These are phyloP conservation scores for Penaeus monodon DNA, from an alignment of 2,888 invertebrate genomes.

Conservation along the genomic window DNA sequence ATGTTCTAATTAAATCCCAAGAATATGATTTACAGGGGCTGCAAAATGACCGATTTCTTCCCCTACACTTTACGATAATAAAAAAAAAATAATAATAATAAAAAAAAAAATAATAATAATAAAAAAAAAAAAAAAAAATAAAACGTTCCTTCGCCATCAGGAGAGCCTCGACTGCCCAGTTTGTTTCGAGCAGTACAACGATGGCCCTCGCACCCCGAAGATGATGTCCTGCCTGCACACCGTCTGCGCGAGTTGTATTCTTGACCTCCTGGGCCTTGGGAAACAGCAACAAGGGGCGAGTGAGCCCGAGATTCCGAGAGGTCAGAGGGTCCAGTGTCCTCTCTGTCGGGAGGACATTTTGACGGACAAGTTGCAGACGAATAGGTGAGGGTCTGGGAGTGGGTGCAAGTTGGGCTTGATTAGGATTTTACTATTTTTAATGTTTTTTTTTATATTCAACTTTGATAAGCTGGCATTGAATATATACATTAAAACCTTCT, in stretches of 20 bases:
- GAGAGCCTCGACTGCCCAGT: slow-evolving; percentile 40
- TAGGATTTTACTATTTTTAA: too few species aligned
- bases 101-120: too few species aligned
- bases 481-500: too few species aligned
- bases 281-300: background rate
- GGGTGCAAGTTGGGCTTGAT: background rate
- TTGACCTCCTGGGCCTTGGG: background rate
- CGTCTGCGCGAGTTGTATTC: slow-evolving; percentile 35
- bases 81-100: too few species aligned
- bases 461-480: too few species aligned
- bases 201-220: slow-evolving; percentile 29
- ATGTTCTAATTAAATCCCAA: too few species aligned
- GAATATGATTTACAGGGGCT: too few species aligned
- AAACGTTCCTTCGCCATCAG: too few species aligned
- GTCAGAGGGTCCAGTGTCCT: slow-evolving; percentile 2
- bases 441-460: too few species aligned
- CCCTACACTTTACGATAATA: too few species aligned
- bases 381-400: background rate
- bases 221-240: slow-evolving; percentile 53
- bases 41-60: too few species aligned
- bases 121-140: too few species aligned
- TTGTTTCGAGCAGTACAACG: slow-evolving; percentile 44
- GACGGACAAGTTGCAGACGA: slow-evolving; percentile 35
- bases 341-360: slow-evolving; percentile 19
- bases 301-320: slow-evolving; percentile 25